A percentile compares a stretch with the other conserved stretches of the same genome.
Evolutionary conservation across 1,140 invertebrate genomes (phyloP).

Genomic region (Leptinotarsa lineolata): DNA sequence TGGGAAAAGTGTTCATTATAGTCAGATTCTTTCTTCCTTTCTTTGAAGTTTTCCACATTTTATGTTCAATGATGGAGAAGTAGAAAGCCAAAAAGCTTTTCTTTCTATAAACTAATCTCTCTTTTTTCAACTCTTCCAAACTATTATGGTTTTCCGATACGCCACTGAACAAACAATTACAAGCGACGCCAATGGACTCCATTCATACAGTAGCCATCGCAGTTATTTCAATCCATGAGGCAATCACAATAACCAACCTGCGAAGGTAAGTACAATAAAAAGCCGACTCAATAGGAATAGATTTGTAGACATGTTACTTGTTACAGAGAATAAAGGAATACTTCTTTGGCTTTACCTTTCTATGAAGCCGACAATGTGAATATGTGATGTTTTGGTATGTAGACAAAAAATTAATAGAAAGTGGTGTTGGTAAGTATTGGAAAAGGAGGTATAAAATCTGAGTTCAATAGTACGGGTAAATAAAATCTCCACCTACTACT

Average conservation of each 20-base stretch:
- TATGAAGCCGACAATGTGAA: constrained; percentile 26
- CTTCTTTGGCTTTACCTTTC: constrained; percentile 36
- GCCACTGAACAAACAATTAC: background rate
- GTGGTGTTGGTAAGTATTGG: too few species aligned
- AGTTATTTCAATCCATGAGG: constrained; percentile 42
- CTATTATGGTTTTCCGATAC: background rate
- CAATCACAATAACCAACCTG: constrained; percentile 39
- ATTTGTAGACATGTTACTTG: constrained; percentile 46
- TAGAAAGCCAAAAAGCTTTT: too few species aligned
- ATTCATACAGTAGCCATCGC: constrained; percentile 37
- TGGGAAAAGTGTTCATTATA: too few species aligned
- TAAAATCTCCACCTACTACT: too few species aligned
- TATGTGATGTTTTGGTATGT: background rate
- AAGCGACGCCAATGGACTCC: constrained; percentile 3
- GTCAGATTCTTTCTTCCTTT: too few species aligned
- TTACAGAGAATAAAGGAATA: constrained; percentile 33
- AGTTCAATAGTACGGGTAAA: too few species aligned
- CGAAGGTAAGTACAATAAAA: constrained; percentile 42
- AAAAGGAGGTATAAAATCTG: too few species aligned
- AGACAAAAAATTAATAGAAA: too few species aligned
- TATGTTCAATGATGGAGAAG: too few species aligned
- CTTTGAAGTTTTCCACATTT: too few species aligned
- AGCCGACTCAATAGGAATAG: constrained; percentile 39
- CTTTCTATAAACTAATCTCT: too few species aligned
- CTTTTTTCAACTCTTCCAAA: too few species aligned